Percentiles rank a stretch among this genome's conserved stretches.
Conservation (phyloP, 2,888 invertebrate species). For the Crepidodera aurea region DNA sequence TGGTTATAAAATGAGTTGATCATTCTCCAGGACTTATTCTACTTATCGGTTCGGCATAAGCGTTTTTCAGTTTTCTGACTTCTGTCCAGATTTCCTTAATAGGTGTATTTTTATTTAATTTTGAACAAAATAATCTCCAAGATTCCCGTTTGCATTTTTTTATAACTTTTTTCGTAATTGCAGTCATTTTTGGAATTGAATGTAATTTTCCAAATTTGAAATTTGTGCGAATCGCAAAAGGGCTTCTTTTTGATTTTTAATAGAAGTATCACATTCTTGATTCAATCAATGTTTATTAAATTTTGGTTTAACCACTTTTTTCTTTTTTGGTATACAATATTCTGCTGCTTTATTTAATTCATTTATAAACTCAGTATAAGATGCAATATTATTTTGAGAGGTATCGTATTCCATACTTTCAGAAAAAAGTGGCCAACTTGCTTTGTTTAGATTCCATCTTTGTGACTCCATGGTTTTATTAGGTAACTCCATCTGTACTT, state of each 20-base stretch:
- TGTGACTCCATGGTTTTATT: neutral
- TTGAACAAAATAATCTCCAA: neutral
- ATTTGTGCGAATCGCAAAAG: neutral
- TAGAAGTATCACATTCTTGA: neutral
- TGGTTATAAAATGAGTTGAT: neutral
- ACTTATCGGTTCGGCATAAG: neutral
- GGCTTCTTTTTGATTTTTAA: neutral
- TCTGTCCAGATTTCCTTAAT: neutral
- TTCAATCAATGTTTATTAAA: neutral
- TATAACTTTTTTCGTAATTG: neutral
- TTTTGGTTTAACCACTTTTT: neutral
- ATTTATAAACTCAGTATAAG: neutral
- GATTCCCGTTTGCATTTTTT: neutral
- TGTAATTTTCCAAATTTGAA: neutral
- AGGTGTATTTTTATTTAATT: neutral
- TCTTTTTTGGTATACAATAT: too few species aligned
- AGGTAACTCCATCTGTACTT: neutral
- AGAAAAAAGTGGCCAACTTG: neutral
- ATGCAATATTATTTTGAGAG: neutral
- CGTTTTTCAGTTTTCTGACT: neutral
- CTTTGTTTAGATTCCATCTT: constrained; percentile 5
- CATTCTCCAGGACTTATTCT: neutral
- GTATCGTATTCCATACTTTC: neutral
- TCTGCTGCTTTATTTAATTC: too few species aligned
- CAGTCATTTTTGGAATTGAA: neutral